Base-by-base conservation (phyloP, 2,797 vertebrate genomes). In the Bovichtus diacanthus region DNA sequence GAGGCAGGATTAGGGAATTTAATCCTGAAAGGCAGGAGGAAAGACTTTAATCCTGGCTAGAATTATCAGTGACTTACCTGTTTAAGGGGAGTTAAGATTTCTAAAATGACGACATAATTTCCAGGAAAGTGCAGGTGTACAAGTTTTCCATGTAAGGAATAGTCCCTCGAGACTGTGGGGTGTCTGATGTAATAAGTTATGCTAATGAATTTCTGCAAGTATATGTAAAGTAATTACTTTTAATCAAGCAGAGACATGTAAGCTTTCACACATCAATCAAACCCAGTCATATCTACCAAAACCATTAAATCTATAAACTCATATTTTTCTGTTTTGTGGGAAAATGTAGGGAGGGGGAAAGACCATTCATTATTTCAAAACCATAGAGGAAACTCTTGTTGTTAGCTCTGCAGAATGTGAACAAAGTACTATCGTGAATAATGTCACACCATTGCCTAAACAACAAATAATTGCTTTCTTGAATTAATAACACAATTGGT, bases 1-100 rank as follows among this genome's bases (percentile, higher is more conserved):
- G 21, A 46, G 29, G 73, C 61, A 72, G 82, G 82, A 86, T 85
- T 72, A 83, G 50, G 15, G 50, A 60, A 43, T 73, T 81, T 73
- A 80, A 86, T 86, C 82, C 76, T 83, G 50, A 75, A 74, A 74
- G 54, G 61, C 63, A 61, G 74, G 70, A 65, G 74, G 68, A 79
- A 70, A 56, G 47, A 38, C 7, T 79, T 74, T 63, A 76, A 85
- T 83, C 78, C 74, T 71, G 54, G 19, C 31, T 16, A 15, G 59
- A 80, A 2, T 70, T 82, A 83, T 74, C 74, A 72, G 74, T 12
- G 54, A 29, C 76, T 80, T 39, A 78, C 43, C 68, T 74, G 63
- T 80, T 80, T 43, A 65, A 68, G 50, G 18, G 51, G 63, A 75
- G 74, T 53, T 15, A 18, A 55, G 65, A 72, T 66, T 72, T 76